Percentiles rank a stretch among this genome's conserved stretches.
Evolutionary conservation across 2,888 invertebrate species (phyloP).

Genomic region (Athalia cordata): DNA sequence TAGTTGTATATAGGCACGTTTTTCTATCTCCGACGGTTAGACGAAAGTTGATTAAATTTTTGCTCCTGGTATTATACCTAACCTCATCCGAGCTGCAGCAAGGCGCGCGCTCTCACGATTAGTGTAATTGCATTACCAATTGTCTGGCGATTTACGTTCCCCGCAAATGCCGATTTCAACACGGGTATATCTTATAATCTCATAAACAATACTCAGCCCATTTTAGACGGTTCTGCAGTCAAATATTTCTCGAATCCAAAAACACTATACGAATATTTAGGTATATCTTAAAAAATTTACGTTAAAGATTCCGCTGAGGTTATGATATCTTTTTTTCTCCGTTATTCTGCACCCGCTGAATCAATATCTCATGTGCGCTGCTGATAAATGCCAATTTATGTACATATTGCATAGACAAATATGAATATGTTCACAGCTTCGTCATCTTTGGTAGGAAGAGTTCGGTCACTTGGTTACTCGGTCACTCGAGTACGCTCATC

Average conservation of each 20-base stretch:
- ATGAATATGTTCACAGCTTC: no score
- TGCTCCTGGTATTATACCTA: neutral
- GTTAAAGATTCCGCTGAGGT: no score
- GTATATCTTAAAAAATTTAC: no score
- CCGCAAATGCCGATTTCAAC: neutral
- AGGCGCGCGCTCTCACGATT: neutral
- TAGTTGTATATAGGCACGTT: neutral
- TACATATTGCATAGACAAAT: no score
- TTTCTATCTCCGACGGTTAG: neutral
- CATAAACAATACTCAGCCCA: neutral
- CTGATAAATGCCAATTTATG: no score
- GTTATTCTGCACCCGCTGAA: no score
- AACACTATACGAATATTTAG: no score
- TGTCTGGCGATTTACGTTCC: neutral
- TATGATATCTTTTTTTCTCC: no score
- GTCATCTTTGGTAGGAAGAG: neutral
- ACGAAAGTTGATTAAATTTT: constrained; percentile 29
- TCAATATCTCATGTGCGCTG: no score
- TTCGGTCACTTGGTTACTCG: constrained; percentile 11
- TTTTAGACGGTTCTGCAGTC: no score
- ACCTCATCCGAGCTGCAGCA: neutral
- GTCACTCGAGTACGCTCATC: constrained; percentile 10
- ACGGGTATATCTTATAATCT: neutral
- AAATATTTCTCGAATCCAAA: no score
- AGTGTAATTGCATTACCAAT: constrained; percentile 11